Evolutionary conservation across 2,113 vertebrate genomes (phyloP), one percentile per base, ranked within the genome.

Genomic region (Coptodon rendalli): DNA sequence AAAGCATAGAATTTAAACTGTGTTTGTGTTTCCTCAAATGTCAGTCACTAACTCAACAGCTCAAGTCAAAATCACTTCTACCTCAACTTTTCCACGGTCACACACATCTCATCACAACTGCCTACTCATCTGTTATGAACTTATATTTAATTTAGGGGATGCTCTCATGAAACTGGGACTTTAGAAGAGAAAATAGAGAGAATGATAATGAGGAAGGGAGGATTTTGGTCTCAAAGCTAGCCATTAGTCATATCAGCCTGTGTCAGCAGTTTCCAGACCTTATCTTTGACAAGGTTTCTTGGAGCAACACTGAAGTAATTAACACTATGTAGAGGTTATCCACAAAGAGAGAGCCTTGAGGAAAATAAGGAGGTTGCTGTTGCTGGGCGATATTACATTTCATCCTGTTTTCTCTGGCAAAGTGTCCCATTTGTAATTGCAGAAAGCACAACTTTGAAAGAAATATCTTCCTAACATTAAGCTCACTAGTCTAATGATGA

Each of bases 201-300:
- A 91, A 90, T 86, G 43, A 81, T 94, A 90, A 94, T 92, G 89
- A 94, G 87, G 86, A 79, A 50, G 85, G 87, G 92, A 91, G 63
- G 40, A 53, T 78, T 82, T 40, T 31, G 87, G 89, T 91, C 90
- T 94, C 89, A 78, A 76, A 90, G 90, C 91, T 89, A 80, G 89
- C 91, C 81, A 89, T 91, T 89, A 94, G 80, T 78, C 52, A 78
- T 31, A 90, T 90, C 78, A 50, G 84, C 54, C 68, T 81, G 66
- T 84, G 89, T 94, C 91, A 94, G 94, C 94, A 92, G 9, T 92
- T 93, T 92, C 7, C 52, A 71, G n/a, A 38, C 27, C 81, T 91
- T 85, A 92, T 89, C 89, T 91, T 84, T 71, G 50, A 82, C 81
- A 54, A 43, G 10, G 61, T 81, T 90, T 93, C 86, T 82, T 81